Conservation (phyloP, 2,888 invertebrate genomes). For the Melanostoma scalare region DNA sequence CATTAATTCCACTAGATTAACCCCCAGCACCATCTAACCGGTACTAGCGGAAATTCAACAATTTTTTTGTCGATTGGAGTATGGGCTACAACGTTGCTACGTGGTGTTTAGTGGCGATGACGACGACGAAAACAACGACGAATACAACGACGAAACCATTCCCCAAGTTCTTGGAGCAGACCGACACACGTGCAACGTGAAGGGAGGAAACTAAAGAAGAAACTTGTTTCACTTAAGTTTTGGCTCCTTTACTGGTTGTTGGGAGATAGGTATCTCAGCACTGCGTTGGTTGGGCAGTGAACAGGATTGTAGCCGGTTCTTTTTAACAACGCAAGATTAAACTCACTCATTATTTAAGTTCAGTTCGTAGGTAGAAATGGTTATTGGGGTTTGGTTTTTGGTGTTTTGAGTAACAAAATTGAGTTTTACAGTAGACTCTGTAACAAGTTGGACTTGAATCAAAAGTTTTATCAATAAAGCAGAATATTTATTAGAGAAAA, state of each 20-base stretch:
- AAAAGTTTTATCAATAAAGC: background rate
- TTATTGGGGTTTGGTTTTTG: slow-evolving; percentile 21
- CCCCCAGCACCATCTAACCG: slow-evolving; percentile 80
- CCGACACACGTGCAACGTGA: slow-evolving; percentile 16
- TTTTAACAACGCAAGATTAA: slow-evolving; percentile 27
- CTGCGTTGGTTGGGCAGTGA: slow-evolving; percentile 15
- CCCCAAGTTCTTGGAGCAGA: slow-evolving; percentile 47
- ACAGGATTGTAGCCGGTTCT: slow-evolving; percentile 10
- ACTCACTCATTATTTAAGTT: slow-evolving; percentile 60
- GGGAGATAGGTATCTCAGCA: slow-evolving; percentile 12
- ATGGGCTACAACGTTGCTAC: slow-evolving; percentile 47
- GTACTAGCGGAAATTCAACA: slow-evolving; percentile 76
- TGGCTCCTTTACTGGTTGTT: slow-evolving; percentile 25
- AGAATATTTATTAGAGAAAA: background rate
- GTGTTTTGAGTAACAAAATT: slow-evolving; percentile 49
- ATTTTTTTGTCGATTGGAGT: slow-evolving; percentile 65
- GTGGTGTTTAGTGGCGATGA: slow-evolving; percentile 29
- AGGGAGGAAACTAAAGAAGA: slow-evolving; percentile 29
- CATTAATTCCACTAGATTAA: slow-evolving; percentile 83
- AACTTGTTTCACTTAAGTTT: slow-evolving; percentile 59
- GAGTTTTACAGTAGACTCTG: slow-evolving; percentile 42
- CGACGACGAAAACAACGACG: slow-evolving; percentile 23
- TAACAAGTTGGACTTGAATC: slow-evolving; percentile 9
- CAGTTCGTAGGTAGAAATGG: slow-evolving; percentile 16
- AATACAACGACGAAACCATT: slow-evolving; percentile 42